Evolutionary conservation across 2,797 vertebrate genomes (phyloP), one percentile per base, ranked within the genome.

Genomic region (Pseudotriccus pelzelni): DNA sequence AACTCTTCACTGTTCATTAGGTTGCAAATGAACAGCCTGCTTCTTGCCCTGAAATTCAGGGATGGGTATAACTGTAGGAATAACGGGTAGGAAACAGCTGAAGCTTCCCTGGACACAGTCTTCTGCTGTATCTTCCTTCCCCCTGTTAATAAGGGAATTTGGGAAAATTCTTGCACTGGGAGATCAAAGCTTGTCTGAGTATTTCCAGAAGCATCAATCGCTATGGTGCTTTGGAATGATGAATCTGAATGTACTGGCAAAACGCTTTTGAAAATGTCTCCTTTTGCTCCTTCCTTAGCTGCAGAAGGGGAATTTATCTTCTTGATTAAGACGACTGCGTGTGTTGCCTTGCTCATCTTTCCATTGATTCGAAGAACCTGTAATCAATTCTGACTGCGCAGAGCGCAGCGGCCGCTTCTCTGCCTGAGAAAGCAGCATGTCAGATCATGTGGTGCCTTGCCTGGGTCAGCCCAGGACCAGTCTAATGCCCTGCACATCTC

Each of bases 11-110:
- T 77, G 30, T 81, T 90, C 14, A 6, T 47, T 69, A 39, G 14
- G 22, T 53, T 84, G 70, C 53, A 88, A 34, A 72, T 68, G 46
- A 66, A 4, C 69, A 55, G 22, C n/a, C 25, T 70, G 10, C 46
- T 74, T 49, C 62, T 78, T 91, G 34, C 22, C 14, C 20, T 90
- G 88, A 60, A 78, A 60, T 74, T 88, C 58, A 66, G 55, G 46
- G 24, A 4, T 53, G 52, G 16, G 25, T 76, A 2, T 69, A 58
- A 55, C 24, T 68, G 0, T 23, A 47, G 66, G 9, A 62, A 6
- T 28, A 52, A 46, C 4, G 17, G 9, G 34, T 41, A 86, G 27
- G 12, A 81, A 72, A 32, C 37, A 44, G 11, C n/a, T 87, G 79
- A 87, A 83, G 39, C 32, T 76, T 82, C 30, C 11, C 36, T 66